A percentile compares a stretch with the other conserved stretches of the same genome.
Conservation (phyloP, 2,888 invertebrate genomes). For the Choristoneura rosaceana region DNA sequence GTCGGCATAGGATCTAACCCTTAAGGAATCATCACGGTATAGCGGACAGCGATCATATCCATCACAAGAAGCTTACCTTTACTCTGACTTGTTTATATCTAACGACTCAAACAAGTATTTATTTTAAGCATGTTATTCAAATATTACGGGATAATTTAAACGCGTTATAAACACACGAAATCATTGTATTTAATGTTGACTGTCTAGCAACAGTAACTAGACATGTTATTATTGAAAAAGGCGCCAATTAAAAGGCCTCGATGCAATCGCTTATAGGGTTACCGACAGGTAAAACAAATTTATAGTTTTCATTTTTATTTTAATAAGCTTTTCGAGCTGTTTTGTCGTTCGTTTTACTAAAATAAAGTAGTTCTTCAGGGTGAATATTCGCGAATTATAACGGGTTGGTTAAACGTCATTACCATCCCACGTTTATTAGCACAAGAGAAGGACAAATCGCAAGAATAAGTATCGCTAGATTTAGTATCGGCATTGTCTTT, state of each 20-base stretch:
- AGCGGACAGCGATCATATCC: neutral
- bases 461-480: too few relatives aligned
- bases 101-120: slow-evolving; percentile 23
- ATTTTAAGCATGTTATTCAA: slow-evolving; percentile 35
- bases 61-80: neutral
- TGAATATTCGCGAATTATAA: too few relatives aligned
- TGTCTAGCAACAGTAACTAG: slow-evolving; percentile 47
- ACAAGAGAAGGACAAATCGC: too few relatives aligned
- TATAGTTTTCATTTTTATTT: too few relatives aligned
- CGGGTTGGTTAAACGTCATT: too few relatives aligned
- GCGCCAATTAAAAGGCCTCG: slow-evolving; percentile 72
- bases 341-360: too few relatives aligned
- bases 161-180: slow-evolving; percentile 9
- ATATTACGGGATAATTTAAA: slow-evolving; percentile 2
- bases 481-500: too few relatives aligned
- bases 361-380: too few relatives aligned
- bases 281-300: neutral
- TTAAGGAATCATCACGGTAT: neutral
- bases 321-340: too few relatives aligned
- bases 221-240: slow-evolving; percentile 70
- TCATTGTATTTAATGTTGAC: slow-evolving; percentile 39
- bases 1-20: too few relatives aligned
- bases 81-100: neutral
- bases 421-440: too few relatives aligned
- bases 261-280: slow-evolving; percentile 57